Base-by-base conservation (phyloP, 1,140 invertebrate genomes). In the Drosophila orena region DNA sequence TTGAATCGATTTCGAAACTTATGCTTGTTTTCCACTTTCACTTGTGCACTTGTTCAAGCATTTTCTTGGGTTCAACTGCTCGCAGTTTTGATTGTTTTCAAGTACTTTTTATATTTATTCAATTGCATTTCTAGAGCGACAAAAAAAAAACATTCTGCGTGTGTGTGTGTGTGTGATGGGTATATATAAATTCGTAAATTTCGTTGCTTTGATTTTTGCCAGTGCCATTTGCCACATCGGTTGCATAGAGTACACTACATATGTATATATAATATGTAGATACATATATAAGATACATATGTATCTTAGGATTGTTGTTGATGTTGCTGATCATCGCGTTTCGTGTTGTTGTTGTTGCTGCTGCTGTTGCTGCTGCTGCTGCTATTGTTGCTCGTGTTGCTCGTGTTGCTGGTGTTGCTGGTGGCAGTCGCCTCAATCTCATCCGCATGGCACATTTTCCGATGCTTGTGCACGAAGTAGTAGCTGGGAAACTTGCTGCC, bases 401-500 rank as follows among this genome's bases (percentile, higher is more conserved):
- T 75, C 8, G 11, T 54, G 8, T 14, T 59, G 47, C 43, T 70
- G 3, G 43, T 68, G 15, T 49, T 64, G 50, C 54, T 77, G 38
- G 24, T 71, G 53, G 54, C 12, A 56, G 53, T 14, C 42, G 43
- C 56, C 15, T 54, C 73, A 8, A 89, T 61, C 72, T 95, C 95
- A 43, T 95, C 94, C 4, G 95, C 95, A 86, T 98, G 97, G 91
- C 96, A 97, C 70, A 96, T 86, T 93, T 97, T 97, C 24, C 96
- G 93, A 92, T 98, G 97, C 83, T 98, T 98, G 90, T 98, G 97
- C 4, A 98, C 97, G 93, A 98, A 98, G 91, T 98, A 98, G 88
- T 98, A 98, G 75, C 96, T 97, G 0, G 97, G 97, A 89, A 98
- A 98, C 93, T 97, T 98, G 88, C 95, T 96, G 22, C 97, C 97